A percentile compares a stretch with the other conserved stretches of the same genome.
Conservation (phyloP, 2,797 vertebrate genomes). For the Gymnocypris eckloni region DNA sequence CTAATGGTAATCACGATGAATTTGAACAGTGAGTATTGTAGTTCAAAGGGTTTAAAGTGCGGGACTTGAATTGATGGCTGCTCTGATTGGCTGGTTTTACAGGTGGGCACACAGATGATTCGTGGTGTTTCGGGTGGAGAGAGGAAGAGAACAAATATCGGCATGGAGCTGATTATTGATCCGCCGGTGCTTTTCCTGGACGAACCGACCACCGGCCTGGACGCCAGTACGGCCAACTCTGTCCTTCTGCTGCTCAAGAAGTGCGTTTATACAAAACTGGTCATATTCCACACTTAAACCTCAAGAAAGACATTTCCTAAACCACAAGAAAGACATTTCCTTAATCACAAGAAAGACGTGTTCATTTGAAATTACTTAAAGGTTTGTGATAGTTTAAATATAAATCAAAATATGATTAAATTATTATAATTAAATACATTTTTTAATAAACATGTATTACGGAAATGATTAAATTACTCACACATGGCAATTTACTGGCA, state of each 20-base stretch:
- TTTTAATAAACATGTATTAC: too few species aligned
- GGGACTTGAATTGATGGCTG: not conserved
- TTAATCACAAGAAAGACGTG: too few species aligned
- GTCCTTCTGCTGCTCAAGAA: slow-evolving; percentile 84
- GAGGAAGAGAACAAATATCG: slow-evolving; percentile 85
- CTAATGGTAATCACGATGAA: not conserved
- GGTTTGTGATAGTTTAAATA: too few species aligned
- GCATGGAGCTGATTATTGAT: slow-evolving; percentile 86
- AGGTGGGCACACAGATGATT: slow-evolving; percentile 85
- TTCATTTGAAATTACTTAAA: too few species aligned
- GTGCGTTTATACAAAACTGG: slow-evolving; percentile 56
- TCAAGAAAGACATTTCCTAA: too few species aligned
- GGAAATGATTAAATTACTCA: too few species aligned
- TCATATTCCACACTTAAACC: too few species aligned
- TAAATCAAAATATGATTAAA: too few species aligned
- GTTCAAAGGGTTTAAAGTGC: not conserved
- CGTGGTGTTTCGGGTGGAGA: slow-evolving; percentile 83
- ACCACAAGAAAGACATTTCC: too few species aligned
- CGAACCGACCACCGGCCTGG: slow-evolving; percentile 83
- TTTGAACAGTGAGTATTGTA: not conserved
- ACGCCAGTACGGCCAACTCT: slow-evolving; percentile 82
- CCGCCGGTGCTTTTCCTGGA: slow-evolving; percentile 84
- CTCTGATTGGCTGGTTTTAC: slow-evolving; percentile 42
- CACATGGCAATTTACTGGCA: too few species aligned
- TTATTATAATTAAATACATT: too few species aligned